These are phyloP conservation scores for Heliconius nattereri DNA, from an alignment of 1,140 invertebrate genomes.

Conservation along the genomic window DNA sequence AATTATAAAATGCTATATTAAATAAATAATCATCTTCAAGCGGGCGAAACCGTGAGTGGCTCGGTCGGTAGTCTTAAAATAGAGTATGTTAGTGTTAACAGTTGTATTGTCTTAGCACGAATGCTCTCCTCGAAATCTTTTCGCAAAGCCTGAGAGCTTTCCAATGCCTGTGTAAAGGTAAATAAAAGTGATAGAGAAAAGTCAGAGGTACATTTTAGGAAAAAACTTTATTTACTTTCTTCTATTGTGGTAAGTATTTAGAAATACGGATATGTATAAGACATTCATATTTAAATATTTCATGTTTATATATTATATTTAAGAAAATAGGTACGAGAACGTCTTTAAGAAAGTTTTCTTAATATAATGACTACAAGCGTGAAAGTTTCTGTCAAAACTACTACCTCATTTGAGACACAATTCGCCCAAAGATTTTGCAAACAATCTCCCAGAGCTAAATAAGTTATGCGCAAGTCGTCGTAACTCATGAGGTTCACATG, in stretches of 20 bases:
- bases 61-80: neutral
- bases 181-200: constrained; percentile 4
- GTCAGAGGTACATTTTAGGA: neutral
- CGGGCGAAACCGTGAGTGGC: too few species aligned
- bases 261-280: too few species aligned
- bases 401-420: constrained; percentile 18
- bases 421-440: constrained; percentile 20
- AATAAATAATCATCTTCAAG: too few species aligned
- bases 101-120: neutral
- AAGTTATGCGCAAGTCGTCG: constrained; percentile 3
- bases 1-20: too few species aligned
- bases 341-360: neutral
- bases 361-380: neutral
- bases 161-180: neutral
- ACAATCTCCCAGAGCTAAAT: constrained; percentile 16
- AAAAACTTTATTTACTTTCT: neutral
- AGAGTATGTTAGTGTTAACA: neutral
- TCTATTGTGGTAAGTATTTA: neutral
- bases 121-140: neutral
- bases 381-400: neutral
- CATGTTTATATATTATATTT: neutral
- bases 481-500: constrained; percentile 8
- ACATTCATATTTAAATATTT: neutral
- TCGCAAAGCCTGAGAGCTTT: neutral
- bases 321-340: neutral